Conservation (phyloP, 2,797 vertebrate genomes). For the Platyrinchus mystaceus region DNA sequence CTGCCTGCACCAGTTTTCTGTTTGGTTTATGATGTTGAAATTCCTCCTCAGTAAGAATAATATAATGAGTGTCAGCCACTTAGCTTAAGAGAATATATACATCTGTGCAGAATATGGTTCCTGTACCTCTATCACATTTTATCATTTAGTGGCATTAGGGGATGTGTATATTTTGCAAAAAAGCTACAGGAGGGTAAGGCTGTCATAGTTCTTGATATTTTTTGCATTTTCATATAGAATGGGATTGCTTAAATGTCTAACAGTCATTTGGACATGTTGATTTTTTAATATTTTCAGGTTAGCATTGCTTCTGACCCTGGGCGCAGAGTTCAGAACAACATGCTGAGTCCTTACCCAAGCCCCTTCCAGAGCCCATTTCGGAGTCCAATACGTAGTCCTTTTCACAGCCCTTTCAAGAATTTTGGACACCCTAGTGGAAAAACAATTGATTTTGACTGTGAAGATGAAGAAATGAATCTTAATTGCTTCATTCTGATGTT, state of each 20-base stretch:
- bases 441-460: constrained; percentile 92
- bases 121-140: background rate
- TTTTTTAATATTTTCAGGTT: constrained; percentile 76
- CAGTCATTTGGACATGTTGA: background rate
- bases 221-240: background rate
- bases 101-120: background rate
- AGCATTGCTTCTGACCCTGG: constrained; percentile 97
- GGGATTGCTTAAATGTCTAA: background rate
- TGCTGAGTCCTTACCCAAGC: constrained; percentile 94
- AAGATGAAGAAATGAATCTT: constrained; percentile 98
- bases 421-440: constrained; percentile 87
- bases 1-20: background rate
- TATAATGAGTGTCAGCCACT: background rate
- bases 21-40: background rate
- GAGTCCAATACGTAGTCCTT: constrained; percentile 86
- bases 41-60: background rate
- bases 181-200: background rate
- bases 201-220: background rate
- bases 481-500: constrained; percentile 99
- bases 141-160: background rate
- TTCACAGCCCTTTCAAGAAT: constrained; percentile 94
- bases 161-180: background rate
- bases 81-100: background rate
- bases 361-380: constrained; percentile 96
- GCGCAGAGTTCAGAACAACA: constrained; percentile 88